Conservation (phyloP, 2,113 vertebrate genomes). For the Pseudois nayaur region DNA sequence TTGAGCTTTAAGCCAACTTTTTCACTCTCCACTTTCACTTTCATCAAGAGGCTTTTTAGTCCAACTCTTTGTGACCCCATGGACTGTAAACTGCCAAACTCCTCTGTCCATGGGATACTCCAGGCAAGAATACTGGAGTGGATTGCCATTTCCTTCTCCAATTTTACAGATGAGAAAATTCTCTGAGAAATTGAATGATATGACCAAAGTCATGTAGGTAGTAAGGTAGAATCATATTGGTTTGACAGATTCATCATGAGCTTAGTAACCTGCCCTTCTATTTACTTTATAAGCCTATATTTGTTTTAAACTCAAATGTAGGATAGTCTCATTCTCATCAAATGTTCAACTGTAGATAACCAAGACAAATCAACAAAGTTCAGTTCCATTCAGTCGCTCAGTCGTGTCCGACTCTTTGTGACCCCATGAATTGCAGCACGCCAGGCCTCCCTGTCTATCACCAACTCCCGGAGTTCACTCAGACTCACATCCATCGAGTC, state of each 20-base stretch:
- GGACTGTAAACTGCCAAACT: not conserved
- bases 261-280: not conserved
- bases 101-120: not conserved
- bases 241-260: not conserved
- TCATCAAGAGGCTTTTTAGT: not conserved
- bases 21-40: too few species aligned
- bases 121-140: not conserved
- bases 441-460: too few species aligned
- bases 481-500: too few species aligned
- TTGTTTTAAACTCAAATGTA: not conserved
- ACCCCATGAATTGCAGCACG: too few species aligned
- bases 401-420: too few species aligned
- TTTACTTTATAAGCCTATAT: not conserved
- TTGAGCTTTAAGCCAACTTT: too few species aligned
- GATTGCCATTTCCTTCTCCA: not conserved
- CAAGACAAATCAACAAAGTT: not conserved
- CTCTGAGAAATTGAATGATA: not conserved
- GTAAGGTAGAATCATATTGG: not conserved
- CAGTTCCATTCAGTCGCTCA: too few species aligned
- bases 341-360: not conserved
- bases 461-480: too few species aligned
- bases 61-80: fast-evolving
- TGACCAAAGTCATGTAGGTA: not conserved
- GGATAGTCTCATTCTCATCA: not conserved
- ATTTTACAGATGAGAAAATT: not conserved